These are phyloP conservation scores for Rynchops niger DNA, from an alignment of 2,113 vertebrate genomes.

Conservation along the genomic window DNA sequence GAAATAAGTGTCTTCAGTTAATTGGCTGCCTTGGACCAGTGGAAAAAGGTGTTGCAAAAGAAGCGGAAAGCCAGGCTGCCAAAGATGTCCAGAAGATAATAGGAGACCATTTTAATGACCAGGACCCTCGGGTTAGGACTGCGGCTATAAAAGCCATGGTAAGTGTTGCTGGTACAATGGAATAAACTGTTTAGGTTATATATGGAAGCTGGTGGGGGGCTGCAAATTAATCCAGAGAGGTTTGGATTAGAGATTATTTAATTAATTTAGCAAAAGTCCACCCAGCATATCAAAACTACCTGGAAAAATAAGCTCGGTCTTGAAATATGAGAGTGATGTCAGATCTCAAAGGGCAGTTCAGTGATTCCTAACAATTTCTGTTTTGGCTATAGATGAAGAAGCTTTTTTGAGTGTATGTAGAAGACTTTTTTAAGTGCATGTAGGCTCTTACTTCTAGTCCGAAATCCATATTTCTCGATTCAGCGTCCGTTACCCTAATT, in stretches of 20 bases:
- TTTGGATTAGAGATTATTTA: neutral
- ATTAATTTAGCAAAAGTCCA: neutral
- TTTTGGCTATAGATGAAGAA: neutral
- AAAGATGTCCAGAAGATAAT: conserved; percentile 93
- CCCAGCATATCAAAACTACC: neutral
- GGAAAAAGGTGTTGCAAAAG: conserved; percentile 80
- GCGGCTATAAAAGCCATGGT: conserved; percentile 98
- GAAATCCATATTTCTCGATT: neutral
- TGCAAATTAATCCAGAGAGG: neutral
- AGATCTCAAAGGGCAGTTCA: neutral
- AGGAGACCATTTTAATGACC: conserved; percentile 92
- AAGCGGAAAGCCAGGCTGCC: conserved; percentile 73
- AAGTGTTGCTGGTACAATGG: neutral
- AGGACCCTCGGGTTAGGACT: conserved; percentile 93
- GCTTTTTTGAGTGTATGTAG: neutral
- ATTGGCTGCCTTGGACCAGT: conserved; percentile 89
- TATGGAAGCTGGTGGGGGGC: neutral
- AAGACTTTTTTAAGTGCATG: neutral
- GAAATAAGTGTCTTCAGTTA: conserved; percentile 94
- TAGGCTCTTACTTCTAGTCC: neutral
- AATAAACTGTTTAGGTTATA: neutral
- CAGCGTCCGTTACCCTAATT: neutral
- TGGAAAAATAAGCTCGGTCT: neutral
- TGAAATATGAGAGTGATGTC: neutral
- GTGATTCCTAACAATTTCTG: neutral